phyloP scores from a whole-genome alignment of 2,797 vertebrate species.

The Salmo trutta region DNA sequence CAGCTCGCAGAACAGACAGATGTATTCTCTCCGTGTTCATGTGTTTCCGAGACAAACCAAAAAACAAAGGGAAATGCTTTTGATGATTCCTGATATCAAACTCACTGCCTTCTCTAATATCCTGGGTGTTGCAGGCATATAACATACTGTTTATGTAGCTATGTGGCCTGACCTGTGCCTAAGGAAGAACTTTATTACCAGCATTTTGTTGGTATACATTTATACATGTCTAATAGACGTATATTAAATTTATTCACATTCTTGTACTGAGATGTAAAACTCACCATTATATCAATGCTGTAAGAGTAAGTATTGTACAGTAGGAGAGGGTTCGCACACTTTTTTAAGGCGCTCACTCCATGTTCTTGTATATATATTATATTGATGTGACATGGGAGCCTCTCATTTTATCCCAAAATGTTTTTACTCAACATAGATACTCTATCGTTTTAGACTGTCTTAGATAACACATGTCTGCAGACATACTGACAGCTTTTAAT shows the following conservation, averaged over 20 bases:
- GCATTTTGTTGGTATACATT: conserved; percentile 21
- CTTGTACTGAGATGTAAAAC: conserved; percentile 38
- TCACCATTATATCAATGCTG: conserved; percentile 29
- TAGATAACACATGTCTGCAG: background rate
- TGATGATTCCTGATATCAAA: conserved; percentile 77
- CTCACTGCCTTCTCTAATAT: conserved; percentile 64
- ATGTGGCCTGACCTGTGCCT: conserved; percentile 30
- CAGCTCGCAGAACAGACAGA: conserved; percentile 70
- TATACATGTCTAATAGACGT: conserved; percentile 24
- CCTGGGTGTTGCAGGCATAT: conserved; percentile 54
- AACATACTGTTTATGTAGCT: conserved; percentile 37
- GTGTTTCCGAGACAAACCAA: conserved; percentile 66
- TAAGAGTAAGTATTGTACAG: conserved; percentile 65
- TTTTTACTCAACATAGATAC: background rate
- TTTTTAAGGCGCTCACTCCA: conserved; percentile 37
- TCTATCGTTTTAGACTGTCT: background rate
- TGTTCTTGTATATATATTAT: conserved; percentile 55
- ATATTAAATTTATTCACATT: conserved; percentile 32
- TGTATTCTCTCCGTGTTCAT: conserved; percentile 46
- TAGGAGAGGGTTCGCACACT: conserved; percentile 46
- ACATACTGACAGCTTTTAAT: background rate
- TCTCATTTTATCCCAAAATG: background rate
- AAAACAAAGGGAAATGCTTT: conserved; percentile 55
- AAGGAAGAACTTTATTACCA: conserved; percentile 35
- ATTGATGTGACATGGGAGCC: conserved; percentile 34